Percentiles rank a stretch among this genome's conserved stretches.
Conservation (phyloP, 2,113 vertebrate species). For the Tiliqua scincoides region DNA sequence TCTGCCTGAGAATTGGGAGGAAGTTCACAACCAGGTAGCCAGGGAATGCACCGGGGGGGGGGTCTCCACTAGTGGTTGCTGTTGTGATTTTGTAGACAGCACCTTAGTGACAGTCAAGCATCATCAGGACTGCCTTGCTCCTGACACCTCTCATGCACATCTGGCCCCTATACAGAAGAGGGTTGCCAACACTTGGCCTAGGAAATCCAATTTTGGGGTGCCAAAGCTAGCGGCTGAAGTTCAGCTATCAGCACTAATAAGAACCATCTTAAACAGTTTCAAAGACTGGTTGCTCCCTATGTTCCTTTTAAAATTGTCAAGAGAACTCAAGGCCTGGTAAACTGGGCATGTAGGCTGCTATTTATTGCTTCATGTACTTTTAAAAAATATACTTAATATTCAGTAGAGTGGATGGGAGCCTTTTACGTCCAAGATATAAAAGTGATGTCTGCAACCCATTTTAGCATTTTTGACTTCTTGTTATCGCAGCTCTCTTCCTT, state of each 20-base stretch:
- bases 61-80: too few relatives aligned
- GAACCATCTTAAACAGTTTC: background rate
- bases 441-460: background rate
- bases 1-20: too few relatives aligned
- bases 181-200: too few relatives aligned
- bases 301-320: fast-evolving
- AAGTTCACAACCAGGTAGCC: too few relatives aligned
- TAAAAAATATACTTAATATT: background rate
- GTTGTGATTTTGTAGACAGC: too few relatives aligned
- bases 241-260: fast-evolving
- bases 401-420: background rate
- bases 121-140: too few relatives aligned
- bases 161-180: too few relatives aligned
- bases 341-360: fast-evolving
- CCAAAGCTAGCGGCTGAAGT: fast-evolving
- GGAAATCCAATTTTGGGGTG: background rate
- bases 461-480: background rate
- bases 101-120: too few relatives aligned
- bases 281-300: fast-evolving
- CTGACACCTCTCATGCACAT: too few relatives aligned
- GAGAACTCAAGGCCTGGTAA: fast-evolving
- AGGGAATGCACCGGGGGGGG: too few relatives aligned
- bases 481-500: background rate
- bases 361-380: fast-evolving
- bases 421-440: background rate